Evolutionary conservation across 2,797 vertebrate genomes (phyloP).

Genomic region (Paedocypris micromegethes): DNA sequence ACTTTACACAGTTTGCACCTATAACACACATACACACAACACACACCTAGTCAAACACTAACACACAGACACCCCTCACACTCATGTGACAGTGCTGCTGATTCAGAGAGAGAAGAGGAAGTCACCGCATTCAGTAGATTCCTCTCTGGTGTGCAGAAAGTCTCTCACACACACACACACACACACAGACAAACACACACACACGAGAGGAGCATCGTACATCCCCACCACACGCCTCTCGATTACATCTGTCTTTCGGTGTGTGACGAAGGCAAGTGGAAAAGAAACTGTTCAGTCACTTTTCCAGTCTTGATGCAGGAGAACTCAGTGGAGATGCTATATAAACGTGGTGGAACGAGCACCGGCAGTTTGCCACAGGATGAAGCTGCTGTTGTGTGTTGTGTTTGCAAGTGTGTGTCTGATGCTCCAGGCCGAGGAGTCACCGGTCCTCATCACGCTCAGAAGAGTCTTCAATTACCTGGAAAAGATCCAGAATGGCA

Average conservation of each 20-base stretch:
- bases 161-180: slow-evolving; percentile 71
- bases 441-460: slow-evolving; percentile 10
- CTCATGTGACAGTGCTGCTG: slow-evolving; percentile 55
- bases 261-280: slow-evolving; percentile 78
- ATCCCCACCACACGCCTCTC: slow-evolving; percentile 43
- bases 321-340: slow-evolving; percentile 90
- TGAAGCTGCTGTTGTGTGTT: slow-evolving; percentile 65
- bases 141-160: slow-evolving; percentile 79
- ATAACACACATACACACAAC: slow-evolving; percentile 39
- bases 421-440: not conserved
- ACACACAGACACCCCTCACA: slow-evolving; percentile 24
- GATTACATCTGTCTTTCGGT: slow-evolving; percentile 43
- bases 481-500: fast-evolving
- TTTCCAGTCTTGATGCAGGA: slow-evolving; percentile 81
- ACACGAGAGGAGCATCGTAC: slow-evolving; percentile 63
- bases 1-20: too few species aligned
- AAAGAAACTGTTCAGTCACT: slow-evolving; percentile 95
- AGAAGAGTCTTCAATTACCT: slow-evolving; percentile 40
- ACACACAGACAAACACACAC: slow-evolving; percentile 60
- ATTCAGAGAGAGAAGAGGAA: slow-evolving; percentile 90
- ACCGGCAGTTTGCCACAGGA: slow-evolving; percentile 54
- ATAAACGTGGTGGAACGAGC: slow-evolving; percentile 75
- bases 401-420: slow-evolving; percentile 65
- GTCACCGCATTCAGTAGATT: slow-evolving; percentile 85
- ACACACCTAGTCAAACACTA: slow-evolving; percentile 57